phyloP scores from a whole-genome alignment of 2,888 invertebrate genomes.

The Lacanobia wlatinum region DNA sequence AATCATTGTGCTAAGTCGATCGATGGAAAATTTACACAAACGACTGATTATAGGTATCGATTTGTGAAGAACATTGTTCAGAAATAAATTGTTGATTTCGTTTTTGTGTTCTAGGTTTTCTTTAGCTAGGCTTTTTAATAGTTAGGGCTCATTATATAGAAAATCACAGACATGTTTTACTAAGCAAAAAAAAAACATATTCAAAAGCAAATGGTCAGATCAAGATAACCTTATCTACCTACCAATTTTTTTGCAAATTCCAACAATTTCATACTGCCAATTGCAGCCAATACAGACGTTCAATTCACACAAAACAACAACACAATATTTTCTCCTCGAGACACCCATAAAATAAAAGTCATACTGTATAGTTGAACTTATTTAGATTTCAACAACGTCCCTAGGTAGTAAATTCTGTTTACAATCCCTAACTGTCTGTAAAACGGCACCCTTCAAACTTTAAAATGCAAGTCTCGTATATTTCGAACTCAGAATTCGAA shows the following conservation, averaged over 20 bases:
- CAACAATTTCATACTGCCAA: too few species aligned
- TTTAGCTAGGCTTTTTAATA: neutral
- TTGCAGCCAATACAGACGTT: too few species aligned
- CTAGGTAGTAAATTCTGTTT: slow-evolving; percentile 4
- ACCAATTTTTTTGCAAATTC: too few species aligned
- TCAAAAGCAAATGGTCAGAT: too few species aligned
- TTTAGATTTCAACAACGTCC: neutral
- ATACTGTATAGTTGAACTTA: neutral
- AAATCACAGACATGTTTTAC: neutral
- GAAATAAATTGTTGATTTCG: neutral
- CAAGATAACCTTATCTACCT: too few species aligned
- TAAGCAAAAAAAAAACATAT: too few species aligned
- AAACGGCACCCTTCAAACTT: slow-evolving; percentile 12
- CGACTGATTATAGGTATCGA: slow-evolving; percentile 22
- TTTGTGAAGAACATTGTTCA: slow-evolving; percentile 21
- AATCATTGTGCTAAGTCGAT: slow-evolving; percentile 39
- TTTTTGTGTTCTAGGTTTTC: neutral
- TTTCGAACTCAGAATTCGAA: slow-evolving; percentile 39
- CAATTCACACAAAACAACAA: too few species aligned
- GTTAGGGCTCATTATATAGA: neutral
- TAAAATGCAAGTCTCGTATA: slow-evolving; percentile 47
- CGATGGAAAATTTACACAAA: slow-evolving; percentile 36
- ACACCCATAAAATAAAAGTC: neutral
- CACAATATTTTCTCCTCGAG: neutral
- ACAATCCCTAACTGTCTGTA: slow-evolving; percentile 1